A percentile compares a stretch with the other conserved stretches of the same genome.
phyloP scores from a whole-genome alignment of 2,888 invertebrate genomes.

The Hoplodrina ambigua region DNA sequence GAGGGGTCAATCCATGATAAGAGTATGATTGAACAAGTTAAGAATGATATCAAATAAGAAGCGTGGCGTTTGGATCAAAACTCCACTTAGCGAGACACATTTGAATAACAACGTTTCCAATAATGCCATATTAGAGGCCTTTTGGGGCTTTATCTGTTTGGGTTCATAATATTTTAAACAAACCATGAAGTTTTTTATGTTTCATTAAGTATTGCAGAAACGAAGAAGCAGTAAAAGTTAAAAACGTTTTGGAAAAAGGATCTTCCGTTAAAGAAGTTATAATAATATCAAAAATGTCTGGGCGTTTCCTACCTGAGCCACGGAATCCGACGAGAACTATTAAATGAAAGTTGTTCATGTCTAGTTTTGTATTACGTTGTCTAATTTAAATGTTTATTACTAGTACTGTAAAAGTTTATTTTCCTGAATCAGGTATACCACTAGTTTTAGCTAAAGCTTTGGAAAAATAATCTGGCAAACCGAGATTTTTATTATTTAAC shows the following conservation, averaged over 20 bases:
- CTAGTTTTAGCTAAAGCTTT: neutral
- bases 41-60: slow-evolving; percentile 36
- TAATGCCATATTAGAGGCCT: slow-evolving; percentile 31
- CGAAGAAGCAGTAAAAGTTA: slow-evolving; percentile 37
- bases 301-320: slow-evolving; percentile 69
- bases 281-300: slow-evolving; percentile 55
- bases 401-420: slow-evolving; percentile 16
- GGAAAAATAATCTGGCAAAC: neutral
- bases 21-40: slow-evolving; percentile 34
- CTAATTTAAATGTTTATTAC: slow-evolving; percentile 38
- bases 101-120: slow-evolving; percentile 42
- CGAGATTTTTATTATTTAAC: slow-evolving; percentile 1
- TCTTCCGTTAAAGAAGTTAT: slow-evolving; percentile 60
- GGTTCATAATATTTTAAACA: neutral
- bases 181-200: neutral
- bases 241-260: slow-evolving; percentile 53
- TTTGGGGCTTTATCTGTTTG: slow-evolving; percentile 25
- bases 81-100: slow-evolving; percentile 49
- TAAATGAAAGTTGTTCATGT: slow-evolving; percentile 75
- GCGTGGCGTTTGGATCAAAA: slow-evolving; percentile 36
- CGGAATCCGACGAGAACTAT: slow-evolving; percentile 70
- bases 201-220: slow-evolving; percentile 3
- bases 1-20: slow-evolving; percentile 26
- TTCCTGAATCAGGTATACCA: slow-evolving; percentile 21
- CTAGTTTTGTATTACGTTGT: slow-evolving; percentile 66